phyloP scores from a whole-genome alignment of 2,113 vertebrate genomes.

The Triplophysa dalaica region DNA sequence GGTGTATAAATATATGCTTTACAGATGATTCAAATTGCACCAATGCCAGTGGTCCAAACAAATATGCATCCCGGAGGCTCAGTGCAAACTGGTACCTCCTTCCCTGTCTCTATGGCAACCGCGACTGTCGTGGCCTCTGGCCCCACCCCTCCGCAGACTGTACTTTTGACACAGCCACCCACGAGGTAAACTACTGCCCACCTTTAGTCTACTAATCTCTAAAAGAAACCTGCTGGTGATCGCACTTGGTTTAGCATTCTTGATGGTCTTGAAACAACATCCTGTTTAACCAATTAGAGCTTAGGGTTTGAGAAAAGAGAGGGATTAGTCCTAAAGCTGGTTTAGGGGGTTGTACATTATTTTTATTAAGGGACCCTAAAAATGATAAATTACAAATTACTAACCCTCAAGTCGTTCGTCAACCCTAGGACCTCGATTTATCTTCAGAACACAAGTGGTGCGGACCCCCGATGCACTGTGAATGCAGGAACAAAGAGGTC shows the following conservation, averaged over 20 bases:
- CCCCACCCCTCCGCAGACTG: conserved; percentile 80
- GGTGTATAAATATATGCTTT: neutral
- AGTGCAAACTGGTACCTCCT: conserved; percentile 75
- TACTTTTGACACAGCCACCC: conserved; percentile 83
- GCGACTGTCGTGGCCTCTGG: conserved; percentile 76
- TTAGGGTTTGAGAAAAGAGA: neutral
- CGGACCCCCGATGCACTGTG: too few species aligned
- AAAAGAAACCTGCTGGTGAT: neutral
- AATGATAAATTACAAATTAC: too few species aligned
- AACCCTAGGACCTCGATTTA: too few species aligned
- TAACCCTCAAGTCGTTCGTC: too few species aligned
- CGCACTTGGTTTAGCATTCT: neutral
- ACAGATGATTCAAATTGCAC: conserved; percentile 87
- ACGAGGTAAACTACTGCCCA: conserved; percentile 74
- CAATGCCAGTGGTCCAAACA: conserved; percentile 83
- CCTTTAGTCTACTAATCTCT: neutral
- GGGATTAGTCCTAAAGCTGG: neutral
- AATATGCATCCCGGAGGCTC: conserved; percentile 63
- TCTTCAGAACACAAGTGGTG: too few species aligned
- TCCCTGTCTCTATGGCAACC: conserved; percentile 78
- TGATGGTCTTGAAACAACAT: neutral
- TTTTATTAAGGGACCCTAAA: too few species aligned
- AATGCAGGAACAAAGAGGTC: too few species aligned
- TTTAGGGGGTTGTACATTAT: too few species aligned
- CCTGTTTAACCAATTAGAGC: neutral